Conservation (phyloP, 2,888 invertebrate genomes). For the Pomacea canaliculata region DNA sequence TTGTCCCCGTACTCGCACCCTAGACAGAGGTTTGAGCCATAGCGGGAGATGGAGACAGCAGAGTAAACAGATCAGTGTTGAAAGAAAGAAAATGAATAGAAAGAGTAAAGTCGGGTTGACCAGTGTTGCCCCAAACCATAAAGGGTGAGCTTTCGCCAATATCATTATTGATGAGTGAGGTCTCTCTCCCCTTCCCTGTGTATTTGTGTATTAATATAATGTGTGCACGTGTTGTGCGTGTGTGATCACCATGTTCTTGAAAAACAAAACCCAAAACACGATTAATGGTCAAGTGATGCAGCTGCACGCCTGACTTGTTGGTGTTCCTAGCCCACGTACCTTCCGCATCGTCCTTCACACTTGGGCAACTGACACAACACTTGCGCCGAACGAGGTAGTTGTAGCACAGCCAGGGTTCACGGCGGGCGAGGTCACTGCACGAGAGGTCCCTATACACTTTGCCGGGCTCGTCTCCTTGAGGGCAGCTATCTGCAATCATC, state of each 20-base stretch:
- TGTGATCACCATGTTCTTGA: no score
- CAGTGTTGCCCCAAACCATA: neutral
- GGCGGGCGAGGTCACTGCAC: conserved; percentile 29
- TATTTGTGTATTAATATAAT: no score
- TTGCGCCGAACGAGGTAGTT: conserved; percentile 30
- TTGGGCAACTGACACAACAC: conserved; percentile 47
- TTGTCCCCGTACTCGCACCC: conserved; percentile 52
- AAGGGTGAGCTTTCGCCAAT: no score
- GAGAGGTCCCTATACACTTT: conserved; percentile 32
- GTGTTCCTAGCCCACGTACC: neutral
- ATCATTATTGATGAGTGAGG: no score
- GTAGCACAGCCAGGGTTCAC: conserved; percentile 41
- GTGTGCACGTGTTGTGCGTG: no score
- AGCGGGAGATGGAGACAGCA: neutral
- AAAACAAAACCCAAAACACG: no score
- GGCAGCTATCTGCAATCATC: conserved; percentile 36
- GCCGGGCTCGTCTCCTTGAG: conserved; percentile 49
- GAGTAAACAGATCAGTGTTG: neutral
- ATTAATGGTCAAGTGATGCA: no score
- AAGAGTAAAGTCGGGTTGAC: neutral
- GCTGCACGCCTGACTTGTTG: no score
- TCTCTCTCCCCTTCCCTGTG: no score
- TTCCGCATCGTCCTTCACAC: conserved; percentile 24
- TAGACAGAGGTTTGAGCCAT: conserved; percentile 4
- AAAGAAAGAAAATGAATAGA: neutral